These are phyloP conservation scores for Chalcis sispes DNA, from an alignment of 2,888 invertebrate species.

Conservation along the genomic window DNA sequence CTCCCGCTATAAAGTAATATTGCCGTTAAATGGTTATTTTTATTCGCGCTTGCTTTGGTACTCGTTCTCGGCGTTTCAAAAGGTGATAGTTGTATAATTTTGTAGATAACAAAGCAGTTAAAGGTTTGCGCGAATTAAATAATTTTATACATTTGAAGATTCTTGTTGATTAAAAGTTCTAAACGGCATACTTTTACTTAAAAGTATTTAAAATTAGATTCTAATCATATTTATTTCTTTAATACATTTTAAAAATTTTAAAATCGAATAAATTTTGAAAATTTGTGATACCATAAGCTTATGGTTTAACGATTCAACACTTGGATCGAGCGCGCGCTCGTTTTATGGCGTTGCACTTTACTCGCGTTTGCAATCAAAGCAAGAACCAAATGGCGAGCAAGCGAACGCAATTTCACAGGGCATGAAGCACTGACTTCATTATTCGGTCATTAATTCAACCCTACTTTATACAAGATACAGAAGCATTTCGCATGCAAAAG, in stretches of 20 bases:
- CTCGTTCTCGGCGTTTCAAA: neutral
- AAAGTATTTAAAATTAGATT: too few species aligned
- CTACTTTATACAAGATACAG: slow-evolving; percentile 51
- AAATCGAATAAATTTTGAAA: slow-evolving; percentile 33
- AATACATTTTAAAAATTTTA: neutral
- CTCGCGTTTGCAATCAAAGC: slow-evolving; percentile 70
- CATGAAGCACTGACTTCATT: slow-evolving; percentile 76
- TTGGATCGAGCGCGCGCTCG: slow-evolving; percentile 21
- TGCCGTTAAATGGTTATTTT: neutral
- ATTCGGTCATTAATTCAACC: slow-evolving; percentile 75
- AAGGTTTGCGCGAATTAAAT: too few species aligned
- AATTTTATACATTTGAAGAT: too few species aligned
- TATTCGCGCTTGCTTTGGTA: too few species aligned
- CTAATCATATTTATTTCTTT: neutral
- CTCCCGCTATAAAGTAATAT: slow-evolving; percentile 23
- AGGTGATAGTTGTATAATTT: too few species aligned
- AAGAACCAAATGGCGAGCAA: slow-evolving; percentile 72
- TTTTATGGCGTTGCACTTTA: slow-evolving; percentile 65
- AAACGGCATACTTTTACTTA: too few species aligned
- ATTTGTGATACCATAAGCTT: slow-evolving; percentile 14
- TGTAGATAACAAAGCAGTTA: too few species aligned
- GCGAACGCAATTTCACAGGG: slow-evolving; percentile 74
- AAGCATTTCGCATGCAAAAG: slow-evolving; percentile 31
- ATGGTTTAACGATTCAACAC: slow-evolving; percentile 47
- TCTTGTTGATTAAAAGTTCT: too few species aligned